These are phyloP conservation scores for Coremacera marginata DNA, from an alignment of 2,888 invertebrate species.

Conservation along the genomic window DNA sequence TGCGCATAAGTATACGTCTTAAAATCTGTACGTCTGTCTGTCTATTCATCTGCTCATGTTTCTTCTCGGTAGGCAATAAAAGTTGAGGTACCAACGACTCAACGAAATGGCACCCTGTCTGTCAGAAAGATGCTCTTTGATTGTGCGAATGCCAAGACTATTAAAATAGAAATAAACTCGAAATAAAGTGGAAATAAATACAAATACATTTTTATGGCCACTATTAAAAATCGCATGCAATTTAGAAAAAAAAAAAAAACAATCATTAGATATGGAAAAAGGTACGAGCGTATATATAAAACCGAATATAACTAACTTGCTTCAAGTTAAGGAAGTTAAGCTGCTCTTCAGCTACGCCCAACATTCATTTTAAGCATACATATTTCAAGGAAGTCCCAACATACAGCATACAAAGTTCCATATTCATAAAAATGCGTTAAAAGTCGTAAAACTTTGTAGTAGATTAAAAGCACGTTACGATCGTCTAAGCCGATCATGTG, in stretches of 20 bases:
- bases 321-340: background rate
- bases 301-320: background rate
- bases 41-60: background rate
- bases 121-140: conserved; percentile 41
- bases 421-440: conserved; percentile 16
- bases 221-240: conserved; percentile 39
- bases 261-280: conserved; percentile 10
- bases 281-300: background rate
- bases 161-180: conserved; percentile 43
- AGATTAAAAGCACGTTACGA: conserved; percentile 40
- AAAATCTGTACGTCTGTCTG: background rate
- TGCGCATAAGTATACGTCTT: background rate
- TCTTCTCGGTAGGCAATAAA: conserved; percentile 10
- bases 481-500: conserved; percentile 30
- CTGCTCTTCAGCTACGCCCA: conserved; percentile 1
- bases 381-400: background rate
- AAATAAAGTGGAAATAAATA: conserved; percentile 47
- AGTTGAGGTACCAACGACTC: background rate
- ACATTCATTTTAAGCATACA: background rate
- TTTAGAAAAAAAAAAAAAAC: conserved; percentile 28
- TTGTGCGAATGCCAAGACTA: conserved; percentile 45
- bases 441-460: conserved; percentile 35
- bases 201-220: conserved; percentile 41
- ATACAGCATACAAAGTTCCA: conserved; percentile 24
- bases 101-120: conserved; percentile 13